Percentiles rank a stretch among this genome's conserved stretches.
These are phyloP conservation scores for Cheilosia urbana DNA, from an alignment of 2,888 invertebrate genomes.

Conservation along the genomic window DNA sequence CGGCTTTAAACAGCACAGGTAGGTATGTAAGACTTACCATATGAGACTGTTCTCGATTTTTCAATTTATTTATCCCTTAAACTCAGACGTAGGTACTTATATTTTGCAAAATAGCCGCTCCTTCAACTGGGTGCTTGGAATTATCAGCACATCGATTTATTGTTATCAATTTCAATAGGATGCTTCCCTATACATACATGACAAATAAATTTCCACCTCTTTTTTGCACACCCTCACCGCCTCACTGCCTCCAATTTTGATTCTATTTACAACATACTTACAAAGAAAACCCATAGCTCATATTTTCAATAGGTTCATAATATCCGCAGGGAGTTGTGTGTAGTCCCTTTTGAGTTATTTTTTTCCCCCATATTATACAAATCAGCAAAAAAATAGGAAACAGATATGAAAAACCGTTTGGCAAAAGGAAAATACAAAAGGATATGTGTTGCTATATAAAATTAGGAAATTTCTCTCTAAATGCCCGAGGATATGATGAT, in stretches of 20 bases:
- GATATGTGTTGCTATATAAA: constrained; percentile 17
- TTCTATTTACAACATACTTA: background rate
- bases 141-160: constrained; percentile 40
- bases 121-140: background rate
- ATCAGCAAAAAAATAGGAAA: constrained; percentile 8
- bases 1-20: too few relatives aligned
- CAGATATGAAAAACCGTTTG: constrained; percentile 20
- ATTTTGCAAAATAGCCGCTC: background rate
- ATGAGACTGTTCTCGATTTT: too few relatives aligned
- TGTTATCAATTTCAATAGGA: background rate
- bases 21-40: too few relatives aligned
- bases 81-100: background rate
- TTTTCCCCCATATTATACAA: background rate
- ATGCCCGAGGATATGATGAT: constrained; percentile 35
- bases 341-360: background rate
- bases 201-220: constrained; percentile 4
- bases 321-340: constrained; percentile 16
- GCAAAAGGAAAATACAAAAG: constrained; percentile 14
- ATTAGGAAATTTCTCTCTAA: constrained; percentile 20
- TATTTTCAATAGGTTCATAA: constrained; percentile 10
- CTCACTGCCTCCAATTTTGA: background rate
- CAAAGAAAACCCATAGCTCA: background rate
- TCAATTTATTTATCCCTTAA: background rate
- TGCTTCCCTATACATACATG: too few relatives aligned
- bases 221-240: background rate